Conservation (phyloP, 37 sponge, comb jelly and placozoan species). For the Ianthella basta region DNA sequence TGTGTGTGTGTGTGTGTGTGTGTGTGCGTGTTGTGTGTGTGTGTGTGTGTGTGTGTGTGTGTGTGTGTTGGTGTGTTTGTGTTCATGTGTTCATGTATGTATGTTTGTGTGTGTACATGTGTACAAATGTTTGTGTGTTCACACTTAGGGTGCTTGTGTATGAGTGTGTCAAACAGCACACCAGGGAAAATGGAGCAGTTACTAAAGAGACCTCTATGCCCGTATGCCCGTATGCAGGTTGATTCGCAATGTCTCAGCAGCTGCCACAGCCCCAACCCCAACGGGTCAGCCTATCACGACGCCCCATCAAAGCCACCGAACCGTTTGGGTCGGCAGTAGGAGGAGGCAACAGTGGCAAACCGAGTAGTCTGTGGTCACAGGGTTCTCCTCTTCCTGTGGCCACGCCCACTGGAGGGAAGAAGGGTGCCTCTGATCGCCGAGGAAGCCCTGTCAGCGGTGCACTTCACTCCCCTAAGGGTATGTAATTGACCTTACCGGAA, state of each 20-base stretch:
- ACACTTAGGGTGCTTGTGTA: too few species aligned
- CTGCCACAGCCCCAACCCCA: too few species aligned
- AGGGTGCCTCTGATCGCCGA: not conserved
- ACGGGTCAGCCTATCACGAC: too few species aligned
- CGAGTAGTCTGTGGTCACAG: not conserved
- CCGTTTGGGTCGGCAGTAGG: constrained; percentile 19
- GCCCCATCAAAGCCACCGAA: constrained; percentile 18
- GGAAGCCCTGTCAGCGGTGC: not conserved
- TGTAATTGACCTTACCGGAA: not conserved
- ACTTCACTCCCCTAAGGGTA: not conserved
- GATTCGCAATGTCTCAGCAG: too few species aligned
- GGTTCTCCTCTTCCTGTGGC: not conserved
- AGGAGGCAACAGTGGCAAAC: not conserved
- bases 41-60: constrained; percentile 31
- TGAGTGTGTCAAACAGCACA: too few species aligned
- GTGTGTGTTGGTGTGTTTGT: constrained; percentile 33
- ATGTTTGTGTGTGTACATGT: constrained; percentile 38
- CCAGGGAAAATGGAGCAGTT: too few species aligned
- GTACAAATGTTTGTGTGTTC: too few species aligned
- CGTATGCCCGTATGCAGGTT: too few species aligned
- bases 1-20: constrained; percentile 8
- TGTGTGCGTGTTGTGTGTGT: not conserved
- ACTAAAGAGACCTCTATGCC: too few species aligned
- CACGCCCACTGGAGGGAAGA: not conserved
- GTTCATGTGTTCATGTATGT: constrained; percentile 17